Conservation (phyloP, 1,140 invertebrate genomes). For the Macrocentrus cingulum region DNA sequence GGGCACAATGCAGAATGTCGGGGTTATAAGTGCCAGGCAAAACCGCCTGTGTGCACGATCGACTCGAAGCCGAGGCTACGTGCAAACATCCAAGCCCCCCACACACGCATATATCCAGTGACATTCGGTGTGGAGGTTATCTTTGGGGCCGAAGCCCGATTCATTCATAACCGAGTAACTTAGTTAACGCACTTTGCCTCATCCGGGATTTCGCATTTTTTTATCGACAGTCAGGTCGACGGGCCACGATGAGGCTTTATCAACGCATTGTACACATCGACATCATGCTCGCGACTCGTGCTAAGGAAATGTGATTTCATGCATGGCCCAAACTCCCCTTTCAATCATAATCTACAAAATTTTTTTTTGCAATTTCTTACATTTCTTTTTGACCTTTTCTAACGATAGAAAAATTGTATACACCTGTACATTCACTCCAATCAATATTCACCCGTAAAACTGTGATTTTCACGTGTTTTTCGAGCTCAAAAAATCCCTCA, state of each 20-base stretch:
- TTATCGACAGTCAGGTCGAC: constrained; percentile 15
- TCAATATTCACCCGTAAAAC: too few relatives aligned
- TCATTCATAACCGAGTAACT: constrained; percentile 28
- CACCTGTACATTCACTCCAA: too few relatives aligned
- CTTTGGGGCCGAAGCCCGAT: constrained; percentile 20
- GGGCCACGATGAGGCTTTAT: constrained; percentile 19
- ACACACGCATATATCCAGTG: neutral
- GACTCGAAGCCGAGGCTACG: constrained; percentile 6
- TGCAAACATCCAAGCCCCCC: constrained; percentile 20
- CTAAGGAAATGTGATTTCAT: too few relatives aligned
- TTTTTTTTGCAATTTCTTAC: too few relatives aligned
- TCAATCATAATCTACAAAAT: too few relatives aligned
- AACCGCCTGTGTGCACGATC: constrained; percentile 4
- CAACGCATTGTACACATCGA: neutral
- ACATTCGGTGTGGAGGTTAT: constrained; percentile 21
- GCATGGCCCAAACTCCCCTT: too few relatives aligned
- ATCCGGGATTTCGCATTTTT: neutral
- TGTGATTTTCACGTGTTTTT: too few relatives aligned
- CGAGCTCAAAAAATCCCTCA: too few relatives aligned
- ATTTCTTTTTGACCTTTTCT: too few relatives aligned
- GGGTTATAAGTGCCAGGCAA: constrained; percentile 21
- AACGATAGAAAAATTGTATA: too few relatives aligned
- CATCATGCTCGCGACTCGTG: constrained; percentile 6
- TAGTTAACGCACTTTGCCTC: constrained; percentile 6
- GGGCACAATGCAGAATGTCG: constrained; percentile 21